phyloP scores from a whole-genome alignment of 2,113 vertebrate genomes.

The Xiphorhynchus elegans region DNA sequence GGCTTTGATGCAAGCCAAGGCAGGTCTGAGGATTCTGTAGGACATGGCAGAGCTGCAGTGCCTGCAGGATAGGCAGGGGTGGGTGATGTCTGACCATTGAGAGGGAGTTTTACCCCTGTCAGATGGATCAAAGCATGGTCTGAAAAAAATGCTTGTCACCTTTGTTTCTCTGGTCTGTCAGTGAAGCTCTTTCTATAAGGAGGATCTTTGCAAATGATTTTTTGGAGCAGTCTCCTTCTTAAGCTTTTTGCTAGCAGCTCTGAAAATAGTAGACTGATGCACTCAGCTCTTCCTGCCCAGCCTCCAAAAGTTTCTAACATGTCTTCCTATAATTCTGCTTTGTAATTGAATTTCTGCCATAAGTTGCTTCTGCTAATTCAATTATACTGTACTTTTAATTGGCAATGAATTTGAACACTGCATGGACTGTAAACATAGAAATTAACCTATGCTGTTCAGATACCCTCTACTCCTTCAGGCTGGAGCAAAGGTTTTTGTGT shows the following conservation, averaged over 20 bases:
- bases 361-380: constrained; percentile 53
- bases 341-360: constrained; percentile 46
- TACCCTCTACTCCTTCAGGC: background rate
- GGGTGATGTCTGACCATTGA: background rate
- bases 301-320: constrained; percentile 35
- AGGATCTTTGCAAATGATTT: background rate
- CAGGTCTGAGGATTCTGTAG: background rate
- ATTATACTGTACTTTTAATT: constrained; percentile 47
- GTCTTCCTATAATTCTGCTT: constrained; percentile 54
- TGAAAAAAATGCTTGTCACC: background rate
- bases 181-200: background rate
- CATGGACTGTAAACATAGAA: background rate
- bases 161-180: background rate
- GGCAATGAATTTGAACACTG: constrained; percentile 13
- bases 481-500: background rate
- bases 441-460: background rate
- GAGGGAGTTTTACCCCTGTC: background rate
- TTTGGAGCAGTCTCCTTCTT: background rate
- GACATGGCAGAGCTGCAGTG: background rate
- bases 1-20: background rate
- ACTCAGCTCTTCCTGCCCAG: background rate
- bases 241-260: background rate
- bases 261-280: background rate
- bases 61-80: rapidly evolving
- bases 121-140: background rate